A percentile compares a stretch with the other conserved stretches of the same genome.
Evolutionary conservation across 2,888 invertebrate genomes (phyloP).

Genomic region (Gastrophysa polygoni): DNA sequence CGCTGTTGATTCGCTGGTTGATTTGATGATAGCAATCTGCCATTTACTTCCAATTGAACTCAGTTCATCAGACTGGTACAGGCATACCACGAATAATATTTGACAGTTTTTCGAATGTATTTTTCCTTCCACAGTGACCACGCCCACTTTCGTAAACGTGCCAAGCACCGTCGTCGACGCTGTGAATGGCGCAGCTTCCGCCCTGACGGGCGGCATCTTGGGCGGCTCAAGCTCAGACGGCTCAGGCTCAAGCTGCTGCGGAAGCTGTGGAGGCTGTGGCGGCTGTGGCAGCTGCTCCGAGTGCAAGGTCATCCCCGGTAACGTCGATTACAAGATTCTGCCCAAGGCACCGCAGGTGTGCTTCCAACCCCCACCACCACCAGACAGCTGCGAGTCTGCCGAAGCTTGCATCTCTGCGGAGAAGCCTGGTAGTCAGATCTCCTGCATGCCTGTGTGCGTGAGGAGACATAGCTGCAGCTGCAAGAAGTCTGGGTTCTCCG

Average conservation of each 20-base stretch:
- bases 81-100: not conserved
- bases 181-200: not conserved
- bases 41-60: no score
- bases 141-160: constrained; percentile 36
- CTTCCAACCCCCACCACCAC: constrained; percentile 17
- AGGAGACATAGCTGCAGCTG: constrained; percentile 11
- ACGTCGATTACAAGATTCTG: constrained; percentile 41
- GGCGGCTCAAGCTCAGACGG: no score
- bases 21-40: no score
- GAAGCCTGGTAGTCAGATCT: constrained; percentile 1
- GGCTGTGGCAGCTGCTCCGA: constrained; percentile 8
- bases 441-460: constrained; percentile 23
- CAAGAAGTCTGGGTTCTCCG: constrained; percentile 18
- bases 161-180: constrained; percentile 14
- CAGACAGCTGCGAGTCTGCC: constrained; percentile 32
- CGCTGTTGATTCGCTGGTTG: no score
- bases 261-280: no score
- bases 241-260: no score
- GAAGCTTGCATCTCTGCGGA: constrained; percentile 21
- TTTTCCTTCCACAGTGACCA: constrained; percentile 27
- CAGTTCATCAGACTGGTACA: no score
- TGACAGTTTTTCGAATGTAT: not conserved
- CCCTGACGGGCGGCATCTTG: no score
- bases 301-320: constrained; percentile 43
- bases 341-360: constrained; percentile 34